Base-by-base conservation (phyloP, 2,888 invertebrate genomes). In the Ernsta delagoae region DNA sequence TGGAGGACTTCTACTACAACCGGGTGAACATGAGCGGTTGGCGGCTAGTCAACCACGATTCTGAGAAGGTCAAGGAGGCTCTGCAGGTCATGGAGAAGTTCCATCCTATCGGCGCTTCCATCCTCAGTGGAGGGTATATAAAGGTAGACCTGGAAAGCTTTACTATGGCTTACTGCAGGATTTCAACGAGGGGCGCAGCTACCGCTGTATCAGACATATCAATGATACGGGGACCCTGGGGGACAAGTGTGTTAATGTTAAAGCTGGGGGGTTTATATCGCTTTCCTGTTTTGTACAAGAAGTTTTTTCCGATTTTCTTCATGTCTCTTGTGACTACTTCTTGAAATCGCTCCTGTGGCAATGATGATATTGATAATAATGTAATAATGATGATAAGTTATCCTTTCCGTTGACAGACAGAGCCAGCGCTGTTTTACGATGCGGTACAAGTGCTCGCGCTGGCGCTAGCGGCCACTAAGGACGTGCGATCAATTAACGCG, bases 21-120 rank as follows among this genome's bases (percentile, higher is more conserved):
- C 96, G 97, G 57, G 98, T 98, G 53, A 98, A 98, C 88, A 98
- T 98, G 93, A 98, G 98, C n/a, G 98, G 98, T 0, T 98, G 98
- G 94, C 94, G 98, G 57, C 92, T 98, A 73, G 97, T 98, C 2
- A 97, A 98, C 83, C 94, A 97, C 4, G 96, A 96, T 67, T 96
- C 97, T 39, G 95, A 96, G 45, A 95, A 95, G 77, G 97, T 97
- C 65, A 94, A 94, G 71, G 97, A 97, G 73, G 95, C 96, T 3
- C 94, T 98, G 45, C 95, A 96, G 70, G 96, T 97, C 79, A 98
- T 98, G 97, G 97, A 97, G 90, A 96, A 96, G 83, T 97, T 98
- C 84, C 97, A 98, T 78, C 97, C 98, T 0, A 96, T 97, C 71
- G 97, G 97, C 1, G 96, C 96, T 63, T 95, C 96, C 56, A 96